Base-by-base conservation (phyloP, 2,888 invertebrate species). In the Drosophila paramelanica region DNA sequence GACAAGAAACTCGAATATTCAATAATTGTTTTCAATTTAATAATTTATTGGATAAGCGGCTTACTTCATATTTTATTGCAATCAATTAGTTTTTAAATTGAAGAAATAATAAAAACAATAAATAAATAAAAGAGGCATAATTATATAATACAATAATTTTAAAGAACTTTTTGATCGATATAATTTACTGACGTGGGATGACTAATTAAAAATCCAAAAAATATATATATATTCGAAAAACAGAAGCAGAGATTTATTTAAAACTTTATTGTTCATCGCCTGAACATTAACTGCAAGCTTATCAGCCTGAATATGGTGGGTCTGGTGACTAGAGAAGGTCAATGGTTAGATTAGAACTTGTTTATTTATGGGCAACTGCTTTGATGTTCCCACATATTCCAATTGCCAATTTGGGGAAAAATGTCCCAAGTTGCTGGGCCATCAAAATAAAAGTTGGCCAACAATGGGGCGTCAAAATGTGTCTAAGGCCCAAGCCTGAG, bases 391-490 rank as follows among this genome's bases (percentile, higher is more conserved):
- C 33, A 58, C 49, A 50, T 67, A 55, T 75, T 59, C 25, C 55
- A 59, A 64, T 70, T 47, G 56, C 36, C 65, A 70, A 74, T 74
- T 69, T 58, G 46, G 39, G 45, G 31, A 20, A 73, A 73, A 65
- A 60, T 64, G 47, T 47, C 49, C 46, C 69, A 45, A 69, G 58
- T 55, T 75, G 42, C 43, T 36, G 55, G 25, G 55, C 61, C 68
- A 59, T 72, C 57, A 62, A 68, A 52, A 49, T 39, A 68, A 69
- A 66, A 73, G 52, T 45, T 52, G 50, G 45, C 46, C 56, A 66
- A 66, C 41, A 71, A 72, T 47, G 67, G 65, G 80, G 71, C 84
- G 74, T 70, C 67, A 70, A 69, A 77, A 78, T 83, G 66, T 47
- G 71, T 60, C 46, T 36, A 65, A 64, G 62, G 53, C 33, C 43